Percentiles rank a stretch among this genome's conserved stretches.
Evolutionary conservation across 2,797 vertebrate genomes (phyloP).

Genomic region (Intellagama lesueurii): DNA sequence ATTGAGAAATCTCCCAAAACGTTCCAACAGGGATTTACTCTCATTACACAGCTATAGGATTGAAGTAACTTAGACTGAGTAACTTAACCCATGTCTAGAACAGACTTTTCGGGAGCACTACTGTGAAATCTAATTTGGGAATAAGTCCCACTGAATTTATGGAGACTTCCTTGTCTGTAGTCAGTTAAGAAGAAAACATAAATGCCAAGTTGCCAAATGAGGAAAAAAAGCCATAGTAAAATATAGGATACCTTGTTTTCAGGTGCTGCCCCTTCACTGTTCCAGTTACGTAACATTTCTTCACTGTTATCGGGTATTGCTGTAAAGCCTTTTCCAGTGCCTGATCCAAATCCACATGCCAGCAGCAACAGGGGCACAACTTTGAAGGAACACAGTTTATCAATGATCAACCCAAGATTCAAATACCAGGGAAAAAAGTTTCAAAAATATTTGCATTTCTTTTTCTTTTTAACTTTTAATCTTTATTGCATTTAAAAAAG

Average conservation of each 20-base stretch:
- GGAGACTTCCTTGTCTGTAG: not conserved
- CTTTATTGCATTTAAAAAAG: too few relatives aligned
- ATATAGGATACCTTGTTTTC: conserved; percentile 86
- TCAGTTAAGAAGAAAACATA: not conserved
- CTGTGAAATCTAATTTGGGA: too few relatives aligned
- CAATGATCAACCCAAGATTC: not conserved
- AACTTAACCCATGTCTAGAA: not conserved
- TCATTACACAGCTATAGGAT: not conserved
- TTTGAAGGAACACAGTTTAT: conserved; percentile 61
- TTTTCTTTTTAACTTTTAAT: too few relatives aligned
- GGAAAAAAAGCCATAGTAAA: not conserved
- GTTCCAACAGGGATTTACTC: not conserved
- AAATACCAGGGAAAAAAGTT: not conserved
- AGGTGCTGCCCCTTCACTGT: conserved; percentile 88
- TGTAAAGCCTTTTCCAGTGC: conserved; percentile 76
- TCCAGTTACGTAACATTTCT: conserved; percentile 87
- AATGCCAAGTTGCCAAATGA: conserved; percentile 33
- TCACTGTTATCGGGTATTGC: conserved; percentile 84
- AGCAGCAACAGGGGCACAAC: conserved; percentile 89
- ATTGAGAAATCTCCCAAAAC: not conserved
- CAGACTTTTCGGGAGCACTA: not conserved
- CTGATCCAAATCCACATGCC: conserved; percentile 83
- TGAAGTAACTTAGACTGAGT: not conserved
- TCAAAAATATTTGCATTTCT: not conserved
- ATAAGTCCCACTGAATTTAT: not conserved